Percentiles rank a stretch among this genome's conserved stretches.
phyloP scores from a whole-genome alignment of 2,797 vertebrate species.

The Leontocebus nigricollis region DNA sequence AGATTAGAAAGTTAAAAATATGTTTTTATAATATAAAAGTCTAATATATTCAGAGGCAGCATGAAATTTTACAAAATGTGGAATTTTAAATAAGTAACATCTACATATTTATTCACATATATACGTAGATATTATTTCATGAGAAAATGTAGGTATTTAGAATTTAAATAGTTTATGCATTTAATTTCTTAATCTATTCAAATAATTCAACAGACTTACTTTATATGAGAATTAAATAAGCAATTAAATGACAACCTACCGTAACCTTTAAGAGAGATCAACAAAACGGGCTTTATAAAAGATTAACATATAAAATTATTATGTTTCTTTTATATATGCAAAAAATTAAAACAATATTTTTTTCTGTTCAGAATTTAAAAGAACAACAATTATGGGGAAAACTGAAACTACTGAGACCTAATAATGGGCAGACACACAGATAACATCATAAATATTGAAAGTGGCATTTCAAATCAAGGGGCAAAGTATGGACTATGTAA shows the following conservation, averaged over 20 bases:
- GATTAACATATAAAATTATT: not conserved
- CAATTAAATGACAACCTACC: not conserved
- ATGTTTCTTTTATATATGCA: not conserved
- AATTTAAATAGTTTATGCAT: not conserved
- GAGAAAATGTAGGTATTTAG: not conserved
- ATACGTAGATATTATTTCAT: not conserved
- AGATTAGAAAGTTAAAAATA: not conserved
- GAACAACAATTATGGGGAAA: not conserved
- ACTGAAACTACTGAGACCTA: not conserved
- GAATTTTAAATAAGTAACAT: not conserved
- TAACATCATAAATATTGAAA: not conserved
- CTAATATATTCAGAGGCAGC: not conserved
- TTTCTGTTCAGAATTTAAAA: not conserved
- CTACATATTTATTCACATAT: not conserved
- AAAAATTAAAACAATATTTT: not conserved
- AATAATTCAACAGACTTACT: not conserved
- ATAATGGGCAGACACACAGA: not conserved
- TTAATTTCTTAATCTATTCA: not conserved
- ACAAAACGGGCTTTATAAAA: not conserved
- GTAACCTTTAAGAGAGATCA: not conserved
- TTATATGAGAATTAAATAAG: not conserved
- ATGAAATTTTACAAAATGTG: not conserved
- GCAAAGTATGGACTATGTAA: not conserved
- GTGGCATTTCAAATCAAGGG: not conserved
- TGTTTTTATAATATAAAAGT: not conserved